Evolutionary conservation across 2,888 invertebrate genomes (phyloP).

Genomic region (Cataglyphis albicans): DNA sequence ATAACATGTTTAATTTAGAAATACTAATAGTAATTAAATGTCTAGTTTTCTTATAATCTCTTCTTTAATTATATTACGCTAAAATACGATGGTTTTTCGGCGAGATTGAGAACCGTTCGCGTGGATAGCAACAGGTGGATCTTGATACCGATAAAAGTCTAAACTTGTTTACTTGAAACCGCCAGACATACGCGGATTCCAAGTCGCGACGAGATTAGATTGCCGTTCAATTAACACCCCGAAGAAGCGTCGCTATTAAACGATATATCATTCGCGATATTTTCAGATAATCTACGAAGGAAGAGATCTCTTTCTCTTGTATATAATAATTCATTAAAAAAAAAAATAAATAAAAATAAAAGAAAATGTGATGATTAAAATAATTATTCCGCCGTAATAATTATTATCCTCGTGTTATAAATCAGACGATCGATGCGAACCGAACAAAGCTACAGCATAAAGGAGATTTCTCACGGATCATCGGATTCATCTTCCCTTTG

Average conservation of each 20-base stretch:
- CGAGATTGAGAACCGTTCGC: constrained; percentile 54
- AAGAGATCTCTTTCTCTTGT: neutral
- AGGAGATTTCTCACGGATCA: constrained; percentile 63
- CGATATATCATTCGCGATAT: constrained; percentile 14
- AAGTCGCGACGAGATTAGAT: constrained; percentile 70
- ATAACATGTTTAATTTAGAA: neutral
- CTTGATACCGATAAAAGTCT: constrained; percentile 54
- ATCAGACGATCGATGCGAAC: constrained; percentile 13
- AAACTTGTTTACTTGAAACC: constrained; percentile 43
- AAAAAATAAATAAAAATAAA: neutral
- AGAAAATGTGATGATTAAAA: constrained; percentile 25
- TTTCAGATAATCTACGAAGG: neutral
- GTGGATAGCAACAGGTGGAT: constrained; percentile 70
- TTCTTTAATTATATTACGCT: neutral
- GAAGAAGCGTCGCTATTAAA: constrained; percentile 36
- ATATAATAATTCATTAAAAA: neutral
- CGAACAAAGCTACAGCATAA: constrained; percentile 15
- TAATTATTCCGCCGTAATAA: neutral
- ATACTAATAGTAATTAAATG: neutral
- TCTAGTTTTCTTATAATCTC: neutral
- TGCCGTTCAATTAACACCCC: constrained; percentile 59
- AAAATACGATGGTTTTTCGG: neutral
- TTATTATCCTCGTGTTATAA: neutral
- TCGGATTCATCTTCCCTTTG: constrained; percentile 16
- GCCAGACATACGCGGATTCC: constrained; percentile 60